Percentiles rank a stretch among this genome's conserved stretches.
Evolutionary conservation across 1,140 invertebrate genomes (phyloP).

Genomic region (Pseudachorutes palmiensis): DNA sequence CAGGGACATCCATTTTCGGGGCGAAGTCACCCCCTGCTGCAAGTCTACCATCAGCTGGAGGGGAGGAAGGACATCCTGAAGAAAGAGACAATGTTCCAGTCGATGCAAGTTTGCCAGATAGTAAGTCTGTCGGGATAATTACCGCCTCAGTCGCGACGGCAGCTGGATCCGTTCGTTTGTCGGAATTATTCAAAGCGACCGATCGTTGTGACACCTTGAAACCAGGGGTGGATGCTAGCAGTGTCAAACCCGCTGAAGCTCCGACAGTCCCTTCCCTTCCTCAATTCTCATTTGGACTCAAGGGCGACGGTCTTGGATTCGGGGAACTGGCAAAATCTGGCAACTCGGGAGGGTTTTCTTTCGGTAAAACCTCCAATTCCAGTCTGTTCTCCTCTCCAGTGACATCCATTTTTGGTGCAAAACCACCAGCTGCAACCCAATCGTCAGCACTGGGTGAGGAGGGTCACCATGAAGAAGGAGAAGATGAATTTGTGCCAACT

Average conservation of each 20-base stretch:
- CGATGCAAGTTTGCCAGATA: too few species aligned
- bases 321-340: not conserved
- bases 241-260: not conserved
- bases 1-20: not conserved
- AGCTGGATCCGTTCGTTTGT: conserved; percentile 34
- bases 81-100: conserved; percentile 45
- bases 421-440: not conserved
- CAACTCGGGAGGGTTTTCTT: not conserved
- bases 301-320: too few species aligned
- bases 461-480: conserved; percentile 39
- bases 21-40: not conserved
- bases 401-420: not conserved
- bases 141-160: too few species aligned
- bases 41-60: too few species aligned
- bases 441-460: not conserved
- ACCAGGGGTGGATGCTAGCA: conserved; percentile 32
- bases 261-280: not conserved
- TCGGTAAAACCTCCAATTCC: not conserved
- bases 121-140: too few species aligned
- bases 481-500: conserved; percentile 54
- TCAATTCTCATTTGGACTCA: conserved; percentile 8
- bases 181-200: conserved; percentile 56
- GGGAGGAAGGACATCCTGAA: conserved; percentile 23
- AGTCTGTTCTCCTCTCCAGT: not conserved
- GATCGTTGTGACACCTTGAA: conserved; percentile 54